A percentile compares a stretch with the other conserved stretches of the same genome.
Evolutionary conservation across 2,113 vertebrate species (phyloP).

Genomic region (Halichoerus grypus): DNA sequence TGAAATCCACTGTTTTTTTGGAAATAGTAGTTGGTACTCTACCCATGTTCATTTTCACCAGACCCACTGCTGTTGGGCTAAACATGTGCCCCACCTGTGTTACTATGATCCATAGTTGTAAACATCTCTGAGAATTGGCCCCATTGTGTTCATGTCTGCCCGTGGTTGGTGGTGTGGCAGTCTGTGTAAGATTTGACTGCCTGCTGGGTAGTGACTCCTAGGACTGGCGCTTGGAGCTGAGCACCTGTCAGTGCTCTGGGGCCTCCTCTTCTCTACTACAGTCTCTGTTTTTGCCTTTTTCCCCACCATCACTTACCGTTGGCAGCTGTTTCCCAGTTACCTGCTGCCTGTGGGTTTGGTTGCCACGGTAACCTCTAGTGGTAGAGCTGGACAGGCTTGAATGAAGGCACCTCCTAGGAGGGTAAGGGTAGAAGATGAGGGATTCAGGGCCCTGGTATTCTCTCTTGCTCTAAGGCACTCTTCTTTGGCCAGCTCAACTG

Average conservation of each 20-base stretch:
- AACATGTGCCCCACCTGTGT: neutral
- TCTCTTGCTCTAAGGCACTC: neutral
- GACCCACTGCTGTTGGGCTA: neutral
- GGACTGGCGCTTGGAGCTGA: neutral
- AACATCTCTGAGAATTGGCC: slow-evolving; percentile 15
- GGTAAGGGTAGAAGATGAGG: neutral
- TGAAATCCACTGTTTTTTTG: neutral
- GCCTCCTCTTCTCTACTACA: neutral
- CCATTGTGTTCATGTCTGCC: neutral
- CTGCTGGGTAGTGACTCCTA: neutral
- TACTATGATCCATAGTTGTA: neutral
- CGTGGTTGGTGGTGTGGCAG: neutral
- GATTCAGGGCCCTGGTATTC: neutral
- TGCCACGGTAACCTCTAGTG: slow-evolving; percentile 34
- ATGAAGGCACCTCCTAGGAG: neutral
- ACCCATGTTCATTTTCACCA: neutral
- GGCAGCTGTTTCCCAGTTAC: slow-evolving; percentile 21
- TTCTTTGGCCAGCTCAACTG: neutral
- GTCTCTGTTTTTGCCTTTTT: neutral
- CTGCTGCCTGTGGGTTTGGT: slow-evolving; percentile 33
- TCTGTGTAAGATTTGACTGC: neutral
- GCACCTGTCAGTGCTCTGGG: neutral
- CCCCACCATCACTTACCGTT: neutral
- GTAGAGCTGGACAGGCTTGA: slow-evolving; percentile 11
- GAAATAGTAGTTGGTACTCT: slow-evolving; percentile 9